Conservation (phyloP, 1,140 invertebrate species). For the Andricus grossulariae region DNA sequence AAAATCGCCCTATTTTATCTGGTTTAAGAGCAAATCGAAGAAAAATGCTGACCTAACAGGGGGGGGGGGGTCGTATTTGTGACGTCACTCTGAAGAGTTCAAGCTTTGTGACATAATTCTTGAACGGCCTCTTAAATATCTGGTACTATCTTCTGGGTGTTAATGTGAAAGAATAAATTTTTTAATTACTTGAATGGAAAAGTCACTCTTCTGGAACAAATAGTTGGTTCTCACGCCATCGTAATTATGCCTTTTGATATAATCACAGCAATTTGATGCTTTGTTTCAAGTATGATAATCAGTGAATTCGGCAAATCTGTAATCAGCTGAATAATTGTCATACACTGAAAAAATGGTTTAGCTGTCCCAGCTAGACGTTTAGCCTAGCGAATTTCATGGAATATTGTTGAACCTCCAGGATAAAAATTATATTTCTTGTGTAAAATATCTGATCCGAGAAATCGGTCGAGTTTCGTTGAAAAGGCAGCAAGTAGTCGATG, state of each 20-base stretch:
- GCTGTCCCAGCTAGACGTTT: too few relatives aligned
- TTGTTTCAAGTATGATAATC: background rate
- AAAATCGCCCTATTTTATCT: too few relatives aligned
- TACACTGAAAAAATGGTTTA: fast-evolving
- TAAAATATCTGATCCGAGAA: constrained; percentile 7
- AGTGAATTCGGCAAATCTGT: background rate
- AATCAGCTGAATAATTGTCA: background rate
- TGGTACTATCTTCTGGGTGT: too few relatives aligned
- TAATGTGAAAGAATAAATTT: too few relatives aligned
- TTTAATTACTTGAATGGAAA: background rate
- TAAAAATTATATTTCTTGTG: background rate
- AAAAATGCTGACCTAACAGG: too few relatives aligned
- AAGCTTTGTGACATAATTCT: too few relatives aligned
- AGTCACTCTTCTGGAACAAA: background rate
- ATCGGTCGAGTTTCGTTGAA: background rate
- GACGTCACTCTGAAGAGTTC: too few relatives aligned
- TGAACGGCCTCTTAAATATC: too few relatives aligned
- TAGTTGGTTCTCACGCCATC: background rate
- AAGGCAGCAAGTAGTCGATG: background rate
- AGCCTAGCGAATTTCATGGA: too few relatives aligned
- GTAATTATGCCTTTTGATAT: background rate
- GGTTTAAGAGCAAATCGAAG: too few relatives aligned
- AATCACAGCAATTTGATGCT: background rate
- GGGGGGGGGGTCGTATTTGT: too few relatives aligned
- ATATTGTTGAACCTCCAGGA: too few relatives aligned